Evolutionary conservation across 2,888 invertebrate genomes (phyloP).

Genomic region (Acheta domesticus): DNA sequence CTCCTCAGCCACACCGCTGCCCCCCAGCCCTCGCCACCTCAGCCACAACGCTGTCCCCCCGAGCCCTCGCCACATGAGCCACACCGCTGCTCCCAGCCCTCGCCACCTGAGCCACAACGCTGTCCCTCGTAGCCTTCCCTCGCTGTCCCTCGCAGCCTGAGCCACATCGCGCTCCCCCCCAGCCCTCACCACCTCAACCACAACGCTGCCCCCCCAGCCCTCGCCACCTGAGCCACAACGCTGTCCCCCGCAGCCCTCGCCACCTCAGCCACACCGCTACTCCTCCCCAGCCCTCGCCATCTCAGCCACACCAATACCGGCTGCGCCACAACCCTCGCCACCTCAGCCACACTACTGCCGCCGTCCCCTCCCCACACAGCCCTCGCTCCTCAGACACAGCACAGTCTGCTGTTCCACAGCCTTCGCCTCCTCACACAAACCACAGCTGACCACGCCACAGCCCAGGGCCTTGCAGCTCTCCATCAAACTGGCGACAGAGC

Average conservation of each 20-base stretch:
- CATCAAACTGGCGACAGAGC: no score
- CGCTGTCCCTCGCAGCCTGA: not conserved
- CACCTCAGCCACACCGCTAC: not conserved
- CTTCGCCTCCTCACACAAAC: no score
- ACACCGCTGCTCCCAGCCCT: not conserved
- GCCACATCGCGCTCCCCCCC: not conserved
- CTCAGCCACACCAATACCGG: no score
- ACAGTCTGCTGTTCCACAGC: not conserved
- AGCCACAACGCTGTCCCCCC: not conserved
- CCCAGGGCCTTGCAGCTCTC: no score
- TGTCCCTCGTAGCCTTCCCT: not conserved
- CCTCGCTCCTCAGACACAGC: not conserved
- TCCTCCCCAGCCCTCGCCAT: not conserved
- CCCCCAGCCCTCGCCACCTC: not conserved
- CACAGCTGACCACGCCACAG: no score
- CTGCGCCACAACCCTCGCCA: not conserved
- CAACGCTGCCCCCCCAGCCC: not conserved
- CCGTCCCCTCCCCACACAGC: no score
- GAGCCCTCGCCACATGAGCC: not conserved
- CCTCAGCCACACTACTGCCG: not conserved
- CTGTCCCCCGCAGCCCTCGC: not conserved
- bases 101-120: not conserved
- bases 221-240: not conserved
- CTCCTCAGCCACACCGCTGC: not conserved
- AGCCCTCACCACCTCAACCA: not conserved